Percentiles rank a stretch among this genome's conserved stretches.
These are phyloP conservation scores for Pollimyrus isidori DNA, from an alignment of 2,113 vertebrate genomes.

Conservation along the genomic window DNA sequence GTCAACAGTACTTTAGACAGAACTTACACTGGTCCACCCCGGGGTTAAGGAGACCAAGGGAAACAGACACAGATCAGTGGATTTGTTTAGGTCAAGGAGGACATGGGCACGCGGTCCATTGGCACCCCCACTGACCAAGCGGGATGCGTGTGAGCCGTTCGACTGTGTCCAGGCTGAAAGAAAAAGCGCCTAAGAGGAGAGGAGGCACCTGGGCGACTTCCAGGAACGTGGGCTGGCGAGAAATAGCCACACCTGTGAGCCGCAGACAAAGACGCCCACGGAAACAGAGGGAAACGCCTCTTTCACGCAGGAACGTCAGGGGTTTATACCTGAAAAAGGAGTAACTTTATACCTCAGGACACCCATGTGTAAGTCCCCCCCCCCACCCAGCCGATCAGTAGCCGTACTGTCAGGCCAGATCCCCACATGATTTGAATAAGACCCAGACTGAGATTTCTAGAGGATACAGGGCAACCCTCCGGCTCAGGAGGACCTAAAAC, in stretches of 20 bases:
- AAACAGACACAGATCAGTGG: background rate
- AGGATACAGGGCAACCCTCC: conserved; percentile 1
- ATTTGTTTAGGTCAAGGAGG: too few species aligned
- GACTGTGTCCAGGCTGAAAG: background rate
- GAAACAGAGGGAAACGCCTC: background rate
- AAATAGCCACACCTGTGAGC: background rate
- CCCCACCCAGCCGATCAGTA: background rate
- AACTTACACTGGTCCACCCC: background rate
- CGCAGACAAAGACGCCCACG: background rate
- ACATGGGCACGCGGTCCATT: background rate
- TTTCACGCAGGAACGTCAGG: background rate
- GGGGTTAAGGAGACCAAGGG: background rate
- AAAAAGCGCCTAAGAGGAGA: background rate
- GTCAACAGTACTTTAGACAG: background rate
- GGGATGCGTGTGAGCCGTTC: background rate
- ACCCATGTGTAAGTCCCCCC: conserved; percentile 9
- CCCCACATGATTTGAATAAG: conserved; percentile 25
- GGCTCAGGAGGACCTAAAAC: background rate
- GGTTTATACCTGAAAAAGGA: background rate
- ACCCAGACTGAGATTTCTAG: conserved; percentile 10
- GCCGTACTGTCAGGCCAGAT: background rate
- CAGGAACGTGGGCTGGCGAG: background rate
- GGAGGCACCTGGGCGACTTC: background rate
- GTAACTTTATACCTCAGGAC: conserved; percentile 13
- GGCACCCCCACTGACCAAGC: background rate